Percentiles rank a stretch among this genome's conserved stretches.
These are phyloP conservation scores for Plebejus anna DNA, from an alignment of 2,888 invertebrate species.

Conservation along the genomic window DNA sequence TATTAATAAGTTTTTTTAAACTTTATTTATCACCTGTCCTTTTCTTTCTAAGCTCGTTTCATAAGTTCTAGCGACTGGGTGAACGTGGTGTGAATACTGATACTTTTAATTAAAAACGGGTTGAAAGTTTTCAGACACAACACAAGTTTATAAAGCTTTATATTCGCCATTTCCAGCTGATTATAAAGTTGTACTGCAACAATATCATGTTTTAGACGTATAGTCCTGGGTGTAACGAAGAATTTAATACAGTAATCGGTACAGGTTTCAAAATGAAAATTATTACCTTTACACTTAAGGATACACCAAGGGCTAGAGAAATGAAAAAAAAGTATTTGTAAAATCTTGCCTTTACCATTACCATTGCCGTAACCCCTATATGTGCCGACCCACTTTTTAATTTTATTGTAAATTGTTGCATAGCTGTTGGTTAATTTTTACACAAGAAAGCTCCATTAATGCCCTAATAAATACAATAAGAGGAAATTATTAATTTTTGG, in stretches of 20 bases:
- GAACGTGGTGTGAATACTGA: background rate
- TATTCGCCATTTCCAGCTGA: constrained; percentile 5
- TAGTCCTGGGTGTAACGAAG: background rate
- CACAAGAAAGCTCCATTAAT: too few species aligned
- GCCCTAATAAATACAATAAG: too few species aligned
- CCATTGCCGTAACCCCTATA: too few species aligned
- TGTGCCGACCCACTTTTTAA: too few species aligned
- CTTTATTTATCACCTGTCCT: background rate
- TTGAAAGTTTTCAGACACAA: constrained; percentile 15
- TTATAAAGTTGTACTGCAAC: constrained; percentile 38
- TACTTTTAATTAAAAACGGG: constrained; percentile 13
- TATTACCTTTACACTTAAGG: too few species aligned
- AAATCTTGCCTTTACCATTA: too few species aligned
- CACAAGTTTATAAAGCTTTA: constrained; percentile 20
- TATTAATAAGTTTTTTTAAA: too few species aligned
- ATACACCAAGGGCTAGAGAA: too few species aligned
- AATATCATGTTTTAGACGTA: constrained; percentile 43
- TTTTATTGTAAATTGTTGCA: too few species aligned
- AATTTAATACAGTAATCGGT: background rate
- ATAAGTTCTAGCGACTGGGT: background rate
- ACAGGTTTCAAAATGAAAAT: background rate
- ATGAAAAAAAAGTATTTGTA: too few species aligned
- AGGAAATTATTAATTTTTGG: too few species aligned
- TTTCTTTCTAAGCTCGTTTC: background rate
- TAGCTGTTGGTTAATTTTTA: too few species aligned